Evolutionary conservation across 2,797 vertebrate species (phyloP).

Genomic region (Nannoperca obscura): DNA sequence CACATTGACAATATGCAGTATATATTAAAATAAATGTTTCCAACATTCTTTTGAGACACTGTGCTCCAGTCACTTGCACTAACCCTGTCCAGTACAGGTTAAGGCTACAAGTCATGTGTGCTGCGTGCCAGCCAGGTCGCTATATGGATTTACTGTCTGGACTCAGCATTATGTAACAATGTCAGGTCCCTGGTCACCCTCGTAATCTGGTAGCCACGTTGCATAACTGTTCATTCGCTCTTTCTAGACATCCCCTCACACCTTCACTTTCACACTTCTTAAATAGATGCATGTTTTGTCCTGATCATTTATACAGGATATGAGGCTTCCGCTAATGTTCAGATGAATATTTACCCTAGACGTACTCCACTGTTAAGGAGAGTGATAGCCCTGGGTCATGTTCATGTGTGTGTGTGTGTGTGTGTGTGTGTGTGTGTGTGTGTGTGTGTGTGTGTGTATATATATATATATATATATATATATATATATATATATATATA

Average conservation of each 20-base stretch:
- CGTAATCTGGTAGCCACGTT: constrained; percentile 75
- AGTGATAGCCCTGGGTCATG: constrained; percentile 7
- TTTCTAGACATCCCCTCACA: constrained; percentile 48
- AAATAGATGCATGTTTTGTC: background rate
- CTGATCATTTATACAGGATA: constrained; percentile 9
- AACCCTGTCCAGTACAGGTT: constrained; percentile 25
- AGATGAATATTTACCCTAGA: constrained; percentile 13
- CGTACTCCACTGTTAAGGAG: constrained; percentile 7
- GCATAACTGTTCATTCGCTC: constrained; percentile 76
- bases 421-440: constrained; percentile 23
- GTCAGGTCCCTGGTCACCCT: constrained; percentile 60
- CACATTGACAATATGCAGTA: background rate
- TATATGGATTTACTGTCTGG: constrained; percentile 80
- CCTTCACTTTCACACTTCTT: constrained; percentile 38
- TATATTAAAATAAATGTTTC: background rate
- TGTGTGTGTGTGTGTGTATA: no score
- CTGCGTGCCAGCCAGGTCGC: constrained; percentile 48
- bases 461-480: no score
- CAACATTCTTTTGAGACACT: constrained; percentile 7
- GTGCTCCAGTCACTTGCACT: background rate
- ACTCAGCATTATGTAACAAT: constrained; percentile 76
- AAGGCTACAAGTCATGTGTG: constrained; percentile 23
- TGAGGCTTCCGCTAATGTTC: background rate
- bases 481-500: no score
- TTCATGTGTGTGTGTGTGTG: constrained; percentile 1